Base-by-base conservation (phyloP, 2,888 invertebrate species). In the Rapana venosa region DNA sequence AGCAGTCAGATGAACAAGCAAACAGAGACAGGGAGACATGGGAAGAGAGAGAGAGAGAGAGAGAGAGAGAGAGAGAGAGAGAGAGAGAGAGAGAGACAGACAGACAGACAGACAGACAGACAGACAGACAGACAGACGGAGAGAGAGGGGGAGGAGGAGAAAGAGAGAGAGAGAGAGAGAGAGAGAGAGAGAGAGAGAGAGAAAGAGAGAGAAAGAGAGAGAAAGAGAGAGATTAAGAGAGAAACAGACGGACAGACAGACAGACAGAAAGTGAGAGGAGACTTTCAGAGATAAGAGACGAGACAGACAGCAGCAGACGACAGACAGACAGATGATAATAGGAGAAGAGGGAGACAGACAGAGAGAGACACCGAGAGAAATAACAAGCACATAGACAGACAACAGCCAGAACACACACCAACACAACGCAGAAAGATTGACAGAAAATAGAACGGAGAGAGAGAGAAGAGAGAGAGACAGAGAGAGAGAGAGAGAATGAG, bases 41-140 rank as follows among this genome's bases (percentile, higher is more conserved):
- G 56, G 74, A n/a, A 79, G 26, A 26, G 26, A 32, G 79, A 32
- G 30, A 26, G 30, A 32, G 79, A 32, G 70, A n/a, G n/a, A n/a
- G 70, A 47, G 22, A 81, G 30, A 20, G 81, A 81, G 81, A 81
- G 35, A 35, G 81, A 20, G 81, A 81, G 81, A 81, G 81, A 66
- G 66, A 66, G 66, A 66, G 66, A 66, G 66, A 66, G 66, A 66
- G 20, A 87, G 56, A 66, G 30, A 87, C 5, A 66, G 87, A 87
- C 5, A 35, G 85, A 66, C 22, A 61, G 84, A 84, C 26, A 85
- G 89, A 89, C 36, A 85, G 84, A 85, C n/a, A 74, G 87, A 70
- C 5, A 74, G 70, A 74, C 4, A 87, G 58, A 74, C 47, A 74
- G 58, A 32, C 8, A 74, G 66, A 61, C 5, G 30, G 66, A 61